These are phyloP conservation scores for Alviniconcha marisindica DNA, from an alignment of 1,140 invertebrate species.

Conservation along the genomic window DNA sequence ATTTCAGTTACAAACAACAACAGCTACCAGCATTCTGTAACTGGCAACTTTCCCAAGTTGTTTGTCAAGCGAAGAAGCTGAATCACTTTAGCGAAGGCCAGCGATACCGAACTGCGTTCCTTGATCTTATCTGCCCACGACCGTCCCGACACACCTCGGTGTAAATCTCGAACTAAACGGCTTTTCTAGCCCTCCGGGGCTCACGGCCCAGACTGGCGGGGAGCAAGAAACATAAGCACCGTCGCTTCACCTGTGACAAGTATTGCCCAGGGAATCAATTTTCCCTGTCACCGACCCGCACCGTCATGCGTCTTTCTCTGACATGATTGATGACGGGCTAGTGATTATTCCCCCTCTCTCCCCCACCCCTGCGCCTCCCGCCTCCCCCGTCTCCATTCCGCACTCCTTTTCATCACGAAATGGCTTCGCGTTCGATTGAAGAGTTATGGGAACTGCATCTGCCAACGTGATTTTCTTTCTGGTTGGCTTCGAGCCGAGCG, in stretches of 20 bases:
- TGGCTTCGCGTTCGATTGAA: no score
- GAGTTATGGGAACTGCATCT: no score
- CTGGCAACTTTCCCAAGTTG: no score
- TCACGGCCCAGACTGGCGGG: background rate
- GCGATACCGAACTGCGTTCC: background rate
- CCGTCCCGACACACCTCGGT: background rate
- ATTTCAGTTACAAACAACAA: no score
- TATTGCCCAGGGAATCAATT: slow-evolving; percentile 11
- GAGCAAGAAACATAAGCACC: background rate
- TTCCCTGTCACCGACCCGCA: background rate
- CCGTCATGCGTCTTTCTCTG: background rate
- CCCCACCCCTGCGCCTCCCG: background rate
- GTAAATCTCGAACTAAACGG: background rate
- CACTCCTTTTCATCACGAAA: no score
- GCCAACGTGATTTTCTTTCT: no score
- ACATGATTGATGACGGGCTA: background rate
- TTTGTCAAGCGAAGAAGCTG: no score
- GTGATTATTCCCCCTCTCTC: background rate
- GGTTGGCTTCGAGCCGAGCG: no score
- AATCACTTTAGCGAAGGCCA: no score
- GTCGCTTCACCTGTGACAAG: background rate
- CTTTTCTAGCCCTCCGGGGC: background rate
- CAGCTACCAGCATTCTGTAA: no score
- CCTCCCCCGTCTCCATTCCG: background rate
- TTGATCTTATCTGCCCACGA: background rate